Percentiles rank a stretch among this genome's conserved stretches.
Conservation (phyloP, 2,797 vertebrate species). For the Percopsis omiscomaycus region DNA sequence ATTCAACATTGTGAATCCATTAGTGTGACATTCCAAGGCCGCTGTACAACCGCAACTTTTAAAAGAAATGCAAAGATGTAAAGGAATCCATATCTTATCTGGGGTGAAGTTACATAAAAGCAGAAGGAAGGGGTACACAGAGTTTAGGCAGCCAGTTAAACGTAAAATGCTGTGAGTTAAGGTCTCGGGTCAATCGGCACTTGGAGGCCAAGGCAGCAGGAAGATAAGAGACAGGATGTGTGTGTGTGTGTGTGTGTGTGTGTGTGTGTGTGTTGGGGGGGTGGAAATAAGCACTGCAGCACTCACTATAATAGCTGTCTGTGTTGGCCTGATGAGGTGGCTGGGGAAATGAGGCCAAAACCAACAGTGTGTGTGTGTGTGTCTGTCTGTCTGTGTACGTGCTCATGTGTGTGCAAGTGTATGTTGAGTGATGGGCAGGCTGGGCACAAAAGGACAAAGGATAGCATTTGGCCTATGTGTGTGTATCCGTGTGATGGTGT, state of each 20-base stretch:
- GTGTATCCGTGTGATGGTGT: not conserved
- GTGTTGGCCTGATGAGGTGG: slow-evolving; percentile 66
- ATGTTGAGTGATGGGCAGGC: slow-evolving; percentile 46
- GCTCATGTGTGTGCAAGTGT: not conserved
- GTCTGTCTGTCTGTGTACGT: slow-evolving; percentile 7
- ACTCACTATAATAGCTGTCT: slow-evolving; percentile 63
- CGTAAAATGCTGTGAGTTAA: slow-evolving; percentile 8
- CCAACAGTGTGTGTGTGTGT: slow-evolving; percentile 34
- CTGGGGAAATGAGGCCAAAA: slow-evolving; percentile 53
- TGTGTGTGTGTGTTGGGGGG: not conserved
- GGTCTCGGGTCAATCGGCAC: slow-evolving; percentile 62
- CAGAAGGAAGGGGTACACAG: too few relatives aligned
- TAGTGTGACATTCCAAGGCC: too few relatives aligned
- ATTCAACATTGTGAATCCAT: too few relatives aligned
- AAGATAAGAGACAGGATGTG: slow-evolving; percentile 53
- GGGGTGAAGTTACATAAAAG: too few relatives aligned
- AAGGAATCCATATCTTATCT: too few relatives aligned
- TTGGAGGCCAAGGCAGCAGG: slow-evolving; percentile 41
- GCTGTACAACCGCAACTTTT: too few relatives aligned
- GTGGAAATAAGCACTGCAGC: slow-evolving; percentile 39
- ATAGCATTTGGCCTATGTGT: not conserved
- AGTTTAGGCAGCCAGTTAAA: too few relatives aligned
- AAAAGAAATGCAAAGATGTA: too few relatives aligned
- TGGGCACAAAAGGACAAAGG: slow-evolving; percentile 35
- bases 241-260: slow-evolving; percentile 6